Evolutionary conservation across 2,888 invertebrate genomes (phyloP).

Genomic region (Patella pellucida): DNA sequence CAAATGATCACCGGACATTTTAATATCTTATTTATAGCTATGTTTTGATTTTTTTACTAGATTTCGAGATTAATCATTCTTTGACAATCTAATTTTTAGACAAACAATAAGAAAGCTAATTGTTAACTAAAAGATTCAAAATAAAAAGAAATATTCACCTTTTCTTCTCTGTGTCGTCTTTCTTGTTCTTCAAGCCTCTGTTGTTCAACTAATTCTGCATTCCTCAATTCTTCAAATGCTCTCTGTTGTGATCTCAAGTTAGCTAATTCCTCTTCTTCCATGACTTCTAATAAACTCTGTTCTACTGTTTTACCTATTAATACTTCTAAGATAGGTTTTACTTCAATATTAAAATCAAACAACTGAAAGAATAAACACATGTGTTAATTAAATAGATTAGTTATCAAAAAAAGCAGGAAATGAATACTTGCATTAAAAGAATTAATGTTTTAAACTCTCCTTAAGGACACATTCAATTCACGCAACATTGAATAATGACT

Average conservation of each 20-base stretch:
- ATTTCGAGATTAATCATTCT: too few relatives aligned
- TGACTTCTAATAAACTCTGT: conserved; percentile 88
- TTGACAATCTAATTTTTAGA: too few relatives aligned
- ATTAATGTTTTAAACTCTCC: too few relatives aligned
- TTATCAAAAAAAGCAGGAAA: too few relatives aligned
- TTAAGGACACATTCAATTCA: too few relatives aligned
- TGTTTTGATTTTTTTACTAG: too few relatives aligned
- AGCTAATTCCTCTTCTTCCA: conserved; percentile 92
- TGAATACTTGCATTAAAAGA: too few relatives aligned
- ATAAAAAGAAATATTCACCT: conserved; percentile 48
- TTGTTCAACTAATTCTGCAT: conserved; percentile 86
- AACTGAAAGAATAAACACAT: conserved; percentile 72
- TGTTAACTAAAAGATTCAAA: background rate
- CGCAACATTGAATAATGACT: too few relatives aligned
- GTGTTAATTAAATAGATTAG: background rate
- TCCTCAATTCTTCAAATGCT: conserved; percentile 80
- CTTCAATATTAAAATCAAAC: conserved; percentile 93
- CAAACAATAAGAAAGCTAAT: background rate
- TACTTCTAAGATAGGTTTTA: conserved; percentile 89
- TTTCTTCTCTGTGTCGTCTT: conserved; percentile 71
- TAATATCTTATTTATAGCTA: too few relatives aligned
- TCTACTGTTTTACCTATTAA: conserved; percentile 91
- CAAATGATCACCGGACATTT: too few relatives aligned
- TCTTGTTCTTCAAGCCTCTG: conserved; percentile 86
- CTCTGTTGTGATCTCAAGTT: conserved; percentile 85